A percentile compares a stretch with the other conserved stretches of the same genome.
phyloP scores from a whole-genome alignment of 2,113 vertebrate species.

The Oryzias javanicus region DNA sequence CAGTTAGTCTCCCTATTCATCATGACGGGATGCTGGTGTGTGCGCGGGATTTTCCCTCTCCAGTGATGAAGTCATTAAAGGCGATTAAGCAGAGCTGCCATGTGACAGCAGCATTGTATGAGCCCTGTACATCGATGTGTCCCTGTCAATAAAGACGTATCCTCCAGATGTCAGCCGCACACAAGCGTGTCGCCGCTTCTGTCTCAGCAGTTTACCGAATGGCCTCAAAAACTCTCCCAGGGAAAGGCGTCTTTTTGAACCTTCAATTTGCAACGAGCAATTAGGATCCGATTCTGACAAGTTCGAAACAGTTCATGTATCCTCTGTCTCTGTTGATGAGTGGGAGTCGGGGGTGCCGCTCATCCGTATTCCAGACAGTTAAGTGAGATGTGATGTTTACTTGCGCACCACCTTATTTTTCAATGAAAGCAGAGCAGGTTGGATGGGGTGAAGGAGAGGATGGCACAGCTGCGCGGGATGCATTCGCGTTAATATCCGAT shows the following conservation, averaged over 20 bases:
- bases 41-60: conserved; percentile 57
- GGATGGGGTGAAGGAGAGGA: conserved; percentile 41
- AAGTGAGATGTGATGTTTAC: conserved; percentile 82
- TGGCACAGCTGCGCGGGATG: conserved; percentile 13
- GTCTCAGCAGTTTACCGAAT: conserved; percentile 76
- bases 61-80: conserved; percentile 81
- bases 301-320: conserved; percentile 85
- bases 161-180: conserved; percentile 83
- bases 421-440: conserved; percentile 66
- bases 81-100: conserved; percentile 76
- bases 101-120: conserved; percentile 72
- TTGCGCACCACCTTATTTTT: conserved; percentile 79
- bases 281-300: conserved; percentile 84
- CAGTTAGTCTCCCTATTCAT: conserved; percentile 29
- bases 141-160: conserved; percentile 85
- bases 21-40: conserved; percentile 14
- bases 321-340: conserved; percentile 83
- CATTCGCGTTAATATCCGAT: conserved; percentile 49
- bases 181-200: conserved; percentile 80
- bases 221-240: conserved; percentile 81
- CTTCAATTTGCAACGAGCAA: conserved; percentile 80
- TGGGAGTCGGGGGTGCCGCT: conserved; percentile 74
- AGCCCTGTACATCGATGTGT: conserved; percentile 75
- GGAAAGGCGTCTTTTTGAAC: conserved; percentile 85
- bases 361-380: conserved; percentile 81